These are phyloP conservation scores for Caenorhabditis wallacei DNA, from an alignment of 2,888 invertebrate species.

Conservation along the genomic window DNA sequence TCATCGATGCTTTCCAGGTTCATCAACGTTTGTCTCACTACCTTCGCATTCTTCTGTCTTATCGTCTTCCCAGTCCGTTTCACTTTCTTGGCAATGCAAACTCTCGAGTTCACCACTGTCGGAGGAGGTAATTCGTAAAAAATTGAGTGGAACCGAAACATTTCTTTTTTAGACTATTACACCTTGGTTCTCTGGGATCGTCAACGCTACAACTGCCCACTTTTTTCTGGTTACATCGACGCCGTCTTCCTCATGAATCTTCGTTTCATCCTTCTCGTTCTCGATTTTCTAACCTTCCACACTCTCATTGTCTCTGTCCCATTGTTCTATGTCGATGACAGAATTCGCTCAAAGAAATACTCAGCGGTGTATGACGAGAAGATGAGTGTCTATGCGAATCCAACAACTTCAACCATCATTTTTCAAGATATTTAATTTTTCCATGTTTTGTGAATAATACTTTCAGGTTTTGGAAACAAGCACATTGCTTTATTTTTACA, in stretches of 20 bases:
- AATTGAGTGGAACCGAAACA: too few species aligned
- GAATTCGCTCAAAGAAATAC: not conserved
- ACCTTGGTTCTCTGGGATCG: slow-evolving; percentile 21
- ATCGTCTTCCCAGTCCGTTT: slow-evolving; percentile 42
- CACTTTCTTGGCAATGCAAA: slow-evolving; percentile 33
- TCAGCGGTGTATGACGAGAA: not conserved
- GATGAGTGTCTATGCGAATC: not conserved
- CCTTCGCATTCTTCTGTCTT: slow-evolving; percentile 34
- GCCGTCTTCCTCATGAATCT: slow-evolving; percentile 25
- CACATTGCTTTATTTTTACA: too few species aligned
- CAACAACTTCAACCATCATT: not conserved
- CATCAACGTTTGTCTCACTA: slow-evolving; percentile 8
- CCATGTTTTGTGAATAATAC: too few species aligned
- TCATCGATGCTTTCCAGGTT: slow-evolving; percentile 13
- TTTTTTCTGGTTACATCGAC: slow-evolving; percentile 18
- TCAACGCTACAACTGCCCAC: slow-evolving; percentile 14
- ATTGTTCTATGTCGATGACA: slow-evolving; percentile 29
- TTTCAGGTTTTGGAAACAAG: too few species aligned
- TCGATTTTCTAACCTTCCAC: slow-evolving; percentile 39
- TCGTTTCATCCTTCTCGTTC: slow-evolving; percentile 35
- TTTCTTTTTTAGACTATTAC: slow-evolving; percentile 28
- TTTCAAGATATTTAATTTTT: not conserved
- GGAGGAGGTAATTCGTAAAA: slow-evolving; percentile 16
- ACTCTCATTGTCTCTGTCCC: slow-evolving; percentile 22
- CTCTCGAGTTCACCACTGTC: slow-evolving; percentile 29